These are phyloP conservation scores for Hyperoplus lanceolatus DNA, from an alignment of 2,797 vertebrate genomes.

Conservation along the genomic window DNA sequence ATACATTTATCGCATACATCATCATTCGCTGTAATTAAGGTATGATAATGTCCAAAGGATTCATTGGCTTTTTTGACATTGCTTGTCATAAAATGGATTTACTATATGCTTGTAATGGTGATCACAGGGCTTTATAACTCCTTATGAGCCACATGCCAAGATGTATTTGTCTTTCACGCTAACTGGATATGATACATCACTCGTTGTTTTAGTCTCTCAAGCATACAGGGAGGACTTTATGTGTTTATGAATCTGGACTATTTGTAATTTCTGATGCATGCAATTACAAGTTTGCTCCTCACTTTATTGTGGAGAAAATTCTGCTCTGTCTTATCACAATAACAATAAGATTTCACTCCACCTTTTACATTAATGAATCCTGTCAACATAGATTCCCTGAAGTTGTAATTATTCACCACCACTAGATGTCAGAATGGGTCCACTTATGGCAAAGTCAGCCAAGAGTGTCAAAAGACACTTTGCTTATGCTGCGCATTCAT, in stretches of 20 bases:
- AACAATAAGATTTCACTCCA: background rate
- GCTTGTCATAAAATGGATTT: background rate
- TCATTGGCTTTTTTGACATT: background rate
- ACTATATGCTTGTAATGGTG: background rate
- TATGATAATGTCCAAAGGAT: background rate
- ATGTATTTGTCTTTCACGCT: background rate
- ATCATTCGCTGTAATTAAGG: background rate
- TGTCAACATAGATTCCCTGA: background rate
- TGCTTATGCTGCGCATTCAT: slow-evolving; percentile 10
- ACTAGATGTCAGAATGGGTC: slow-evolving; percentile 81
- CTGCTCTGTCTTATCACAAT: background rate
- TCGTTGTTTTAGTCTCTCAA: slow-evolving; percentile 35
- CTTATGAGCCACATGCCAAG: slow-evolving; percentile 18
- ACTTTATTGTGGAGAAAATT: background rate
- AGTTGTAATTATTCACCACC: slow-evolving; percentile 32
- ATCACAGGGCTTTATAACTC: background rate
- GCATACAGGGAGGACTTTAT: background rate
- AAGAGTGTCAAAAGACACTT: background rate
- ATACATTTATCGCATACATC: background rate
- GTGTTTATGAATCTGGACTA: background rate
- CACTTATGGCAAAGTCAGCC: slow-evolving; percentile 10
- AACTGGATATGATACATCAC: slow-evolving; percentile 53
- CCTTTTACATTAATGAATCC: background rate
- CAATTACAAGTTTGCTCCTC: background rate
- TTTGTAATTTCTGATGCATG: background rate